These are phyloP conservation scores for Lepus timidus DNA, from an alignment of 2,113 vertebrate species.

Conservation along the genomic window DNA sequence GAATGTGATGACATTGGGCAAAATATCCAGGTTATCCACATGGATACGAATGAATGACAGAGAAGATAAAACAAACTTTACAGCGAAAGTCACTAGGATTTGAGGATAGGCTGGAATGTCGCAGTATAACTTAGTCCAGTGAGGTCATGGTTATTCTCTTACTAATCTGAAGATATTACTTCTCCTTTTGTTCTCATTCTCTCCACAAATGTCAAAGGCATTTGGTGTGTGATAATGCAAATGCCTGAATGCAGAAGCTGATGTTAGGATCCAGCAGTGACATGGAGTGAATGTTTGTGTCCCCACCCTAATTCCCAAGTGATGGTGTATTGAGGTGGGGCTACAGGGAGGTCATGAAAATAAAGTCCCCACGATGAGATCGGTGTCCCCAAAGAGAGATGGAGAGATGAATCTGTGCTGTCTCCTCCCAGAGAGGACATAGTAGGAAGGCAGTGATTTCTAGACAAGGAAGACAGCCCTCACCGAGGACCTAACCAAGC, in stretches of 20 bases:
- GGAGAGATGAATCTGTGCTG: background rate
- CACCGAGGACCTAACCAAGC: background rate
- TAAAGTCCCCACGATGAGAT: background rate
- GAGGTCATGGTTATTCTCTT: slow-evolving; percentile 2
- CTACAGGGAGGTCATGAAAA: too few species aligned
- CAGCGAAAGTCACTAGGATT: background rate
- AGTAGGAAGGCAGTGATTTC: background rate
- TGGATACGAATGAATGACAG: background rate
- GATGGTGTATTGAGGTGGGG: background rate
- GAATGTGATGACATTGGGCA: background rate
- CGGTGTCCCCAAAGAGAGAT: background rate
- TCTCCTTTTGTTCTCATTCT: slow-evolving; percentile 9
- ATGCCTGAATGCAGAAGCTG: background rate
- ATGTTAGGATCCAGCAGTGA: background rate
- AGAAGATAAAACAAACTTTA: background rate
- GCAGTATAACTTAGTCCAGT: background rate
- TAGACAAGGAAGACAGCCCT: background rate
- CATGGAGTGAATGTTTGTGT: background rate
- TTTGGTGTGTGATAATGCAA: background rate
- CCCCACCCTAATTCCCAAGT: background rate
- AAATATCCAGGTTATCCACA: background rate
- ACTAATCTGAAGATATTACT: background rate
- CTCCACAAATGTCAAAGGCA: slow-evolving; percentile 7
- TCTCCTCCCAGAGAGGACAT: background rate
- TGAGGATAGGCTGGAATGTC: background rate